These are phyloP conservation scores for Ophiothrix spiculata DNA, from an alignment of 35 echinoderm and acorn worm genomes.

Conservation along the genomic window DNA sequence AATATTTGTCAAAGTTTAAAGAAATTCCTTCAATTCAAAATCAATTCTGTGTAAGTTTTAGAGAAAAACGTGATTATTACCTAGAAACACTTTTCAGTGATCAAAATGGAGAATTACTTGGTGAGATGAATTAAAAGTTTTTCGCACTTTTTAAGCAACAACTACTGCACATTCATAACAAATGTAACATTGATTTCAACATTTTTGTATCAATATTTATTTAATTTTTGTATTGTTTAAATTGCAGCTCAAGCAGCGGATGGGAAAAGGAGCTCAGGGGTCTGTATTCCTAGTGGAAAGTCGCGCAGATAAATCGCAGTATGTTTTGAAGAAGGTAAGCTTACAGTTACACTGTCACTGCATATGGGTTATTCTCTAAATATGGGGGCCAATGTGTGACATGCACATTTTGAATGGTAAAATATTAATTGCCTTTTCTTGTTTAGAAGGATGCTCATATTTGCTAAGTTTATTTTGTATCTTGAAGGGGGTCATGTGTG, in stretches of 20 bases:
- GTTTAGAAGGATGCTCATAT: no score
- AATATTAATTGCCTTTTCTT: no score
- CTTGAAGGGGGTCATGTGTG: no score
- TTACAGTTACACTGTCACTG: not conserved
- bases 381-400: no score
- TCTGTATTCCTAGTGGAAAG: slow-evolving; percentile 83
- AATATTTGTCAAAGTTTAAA: no score
- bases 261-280: slow-evolving; percentile 98
- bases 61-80: not conserved
- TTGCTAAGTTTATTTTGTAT: no score
- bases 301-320: slow-evolving; percentile 30
- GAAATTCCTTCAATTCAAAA: not conserved
- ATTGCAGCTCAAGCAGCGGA: slow-evolving; percentile 81
- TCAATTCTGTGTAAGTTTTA: not conserved
- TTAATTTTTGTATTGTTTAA: not conserved
- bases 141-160: not conserved
- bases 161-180: not conserved
- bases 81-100: not conserved
- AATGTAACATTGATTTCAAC: not conserved
- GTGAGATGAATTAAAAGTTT: not conserved
- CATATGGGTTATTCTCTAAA: no score
- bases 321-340: slow-evolving; percentile 93
- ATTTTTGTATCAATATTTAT: not conserved
- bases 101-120: slow-evolving; percentile 38
- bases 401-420: no score